These are phyloP conservation scores for Oegoconia quadripuncta DNA, from an alignment of 2,888 invertebrate species.

Conservation along the genomic window DNA sequence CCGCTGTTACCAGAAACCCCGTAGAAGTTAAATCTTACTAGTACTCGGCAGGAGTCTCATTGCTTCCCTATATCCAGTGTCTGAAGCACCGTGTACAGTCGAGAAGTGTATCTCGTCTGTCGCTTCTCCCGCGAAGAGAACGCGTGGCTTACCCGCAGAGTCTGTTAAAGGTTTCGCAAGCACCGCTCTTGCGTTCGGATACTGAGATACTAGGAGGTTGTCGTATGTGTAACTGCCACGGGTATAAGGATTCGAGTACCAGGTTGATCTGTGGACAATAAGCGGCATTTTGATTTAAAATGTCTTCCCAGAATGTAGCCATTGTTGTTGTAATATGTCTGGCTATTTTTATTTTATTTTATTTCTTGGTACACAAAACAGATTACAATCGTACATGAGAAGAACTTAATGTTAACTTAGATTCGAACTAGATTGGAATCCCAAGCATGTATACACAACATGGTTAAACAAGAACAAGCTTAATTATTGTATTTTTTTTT, in stretches of 20 bases:
- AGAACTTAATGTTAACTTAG: too few species aligned
- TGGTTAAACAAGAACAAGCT: too few species aligned
- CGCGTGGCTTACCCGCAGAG: conserved; percentile 53
- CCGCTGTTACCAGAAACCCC: not conserved
- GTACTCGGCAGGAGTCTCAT: conserved; percentile 29
- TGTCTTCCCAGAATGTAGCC: not conserved
- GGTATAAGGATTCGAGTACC: conserved; percentile 84
- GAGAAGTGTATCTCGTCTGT: conserved; percentile 78
- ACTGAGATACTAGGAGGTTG: conserved; percentile 68
- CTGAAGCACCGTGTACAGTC: conserved; percentile 86
- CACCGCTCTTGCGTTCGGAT: conserved; percentile 68
- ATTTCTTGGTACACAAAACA: too few species aligned
- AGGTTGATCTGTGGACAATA: conserved; percentile 77
- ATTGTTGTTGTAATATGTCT: not conserved
- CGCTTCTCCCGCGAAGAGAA: conserved; percentile 82
- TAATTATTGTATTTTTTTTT: too few species aligned
- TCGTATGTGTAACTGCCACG: conserved; percentile 85
- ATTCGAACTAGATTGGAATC: too few species aligned
- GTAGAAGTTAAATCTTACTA: conserved; percentile 27
- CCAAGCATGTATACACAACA: too few species aligned
- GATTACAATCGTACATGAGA: too few species aligned
- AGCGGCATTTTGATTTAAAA: not conserved
- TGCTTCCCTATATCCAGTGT: conserved; percentile 84
- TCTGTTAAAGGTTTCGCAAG: conserved; percentile 79
- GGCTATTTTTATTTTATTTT: not conserved